Evolutionary conservation across 2,113 vertebrate species (phyloP), one percentile per base, ranked within the genome.

Genomic region (Rhadina sibilatrix): DNA sequence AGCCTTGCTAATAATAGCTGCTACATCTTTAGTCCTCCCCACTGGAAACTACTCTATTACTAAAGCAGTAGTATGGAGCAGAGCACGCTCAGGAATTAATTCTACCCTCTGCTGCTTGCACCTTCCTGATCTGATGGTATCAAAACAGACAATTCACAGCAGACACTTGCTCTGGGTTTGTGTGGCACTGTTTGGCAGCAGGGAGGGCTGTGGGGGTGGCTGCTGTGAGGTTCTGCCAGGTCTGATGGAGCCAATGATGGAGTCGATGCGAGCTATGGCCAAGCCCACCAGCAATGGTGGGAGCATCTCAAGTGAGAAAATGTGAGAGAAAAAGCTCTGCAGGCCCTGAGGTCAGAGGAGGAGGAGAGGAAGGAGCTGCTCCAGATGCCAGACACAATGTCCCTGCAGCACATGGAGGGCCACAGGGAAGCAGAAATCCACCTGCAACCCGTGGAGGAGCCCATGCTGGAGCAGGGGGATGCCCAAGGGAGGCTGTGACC

Each of bases 1-100:
- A 93, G 89, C 46, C 77, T 70, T 69, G 84, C 95, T 96, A 96
- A 93, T 82, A 94, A 96, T 96, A 97, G 91, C 80, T 93, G 91
- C 80, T 63, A 27, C 70, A 50, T 85, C 94, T 84, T 85, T 12
- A 93, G 80, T 54, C 77, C 77, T 89, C 54, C 74, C 54, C 52
- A 13, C 66, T 44, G 65, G 69, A 42, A 94, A 74, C 54, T 85
- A 61, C 74, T 84, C 80, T 65, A 10, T 91, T 61, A 89, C 72
- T 80, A 66, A 93, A 56, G 35, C 30, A 35, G 83, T 92, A 85
- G 70, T 65, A 52, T 16, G 66, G 92, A 79, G 63, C 81, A 40
- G 68, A 50, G 70, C 14, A 56, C 2, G 8, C 31, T 18, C 68
- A 54, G 1, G 63, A 52, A 21, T 74, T 56, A 63, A 30, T 80